These are phyloP conservation scores for Didymodactylos carnosus DNA, from an alignment of 2,888 invertebrate genomes.

Conservation along the genomic window DNA sequence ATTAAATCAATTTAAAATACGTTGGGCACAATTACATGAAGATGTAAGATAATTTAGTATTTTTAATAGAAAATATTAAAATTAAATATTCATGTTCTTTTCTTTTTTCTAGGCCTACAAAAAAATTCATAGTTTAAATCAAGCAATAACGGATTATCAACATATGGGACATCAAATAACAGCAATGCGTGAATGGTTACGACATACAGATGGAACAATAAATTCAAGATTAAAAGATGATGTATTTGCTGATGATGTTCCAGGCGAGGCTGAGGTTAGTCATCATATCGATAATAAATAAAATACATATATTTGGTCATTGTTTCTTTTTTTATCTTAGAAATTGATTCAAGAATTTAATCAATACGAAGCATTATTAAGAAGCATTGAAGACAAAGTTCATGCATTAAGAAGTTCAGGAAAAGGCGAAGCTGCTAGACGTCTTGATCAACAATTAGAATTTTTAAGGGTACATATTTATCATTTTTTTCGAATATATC, in stretches of 20 bases:
- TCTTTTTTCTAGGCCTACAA: constrained; percentile 38
- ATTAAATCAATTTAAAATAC: constrained; percentile 6
- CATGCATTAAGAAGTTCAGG: constrained; percentile 48
- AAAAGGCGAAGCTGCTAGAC: constrained; percentile 52
- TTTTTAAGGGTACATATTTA: constrained; percentile 40
- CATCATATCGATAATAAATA: too few species aligned
- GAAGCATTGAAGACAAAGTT: constrained; percentile 47
- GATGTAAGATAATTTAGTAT: constrained; percentile 23
- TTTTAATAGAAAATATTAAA: not conserved
- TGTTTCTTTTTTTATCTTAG: not conserved
- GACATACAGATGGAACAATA: constrained; percentile 47
- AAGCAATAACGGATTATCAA: constrained; percentile 3
- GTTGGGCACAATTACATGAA: constrained; percentile 2
- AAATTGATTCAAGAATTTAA: constrained; percentile 41
- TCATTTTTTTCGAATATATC: not conserved
- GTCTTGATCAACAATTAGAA: constrained; percentile 53
- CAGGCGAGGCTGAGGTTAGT: constrained; percentile 46
- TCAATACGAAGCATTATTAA: constrained; percentile 46
- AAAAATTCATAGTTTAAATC: constrained; percentile 45
- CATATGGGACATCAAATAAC: constrained; percentile 7
- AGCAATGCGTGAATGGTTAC: constrained; percentile 51
- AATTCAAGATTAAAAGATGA: constrained; percentile 54
- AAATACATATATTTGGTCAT: too few species aligned
- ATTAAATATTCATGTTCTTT: not conserved
- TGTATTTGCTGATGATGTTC: constrained; percentile 55